A percentile compares a stretch with the other conserved stretches of the same genome.
Conservation (phyloP, 2,797 vertebrate species). For the Sebastes taczanowskii region DNA sequence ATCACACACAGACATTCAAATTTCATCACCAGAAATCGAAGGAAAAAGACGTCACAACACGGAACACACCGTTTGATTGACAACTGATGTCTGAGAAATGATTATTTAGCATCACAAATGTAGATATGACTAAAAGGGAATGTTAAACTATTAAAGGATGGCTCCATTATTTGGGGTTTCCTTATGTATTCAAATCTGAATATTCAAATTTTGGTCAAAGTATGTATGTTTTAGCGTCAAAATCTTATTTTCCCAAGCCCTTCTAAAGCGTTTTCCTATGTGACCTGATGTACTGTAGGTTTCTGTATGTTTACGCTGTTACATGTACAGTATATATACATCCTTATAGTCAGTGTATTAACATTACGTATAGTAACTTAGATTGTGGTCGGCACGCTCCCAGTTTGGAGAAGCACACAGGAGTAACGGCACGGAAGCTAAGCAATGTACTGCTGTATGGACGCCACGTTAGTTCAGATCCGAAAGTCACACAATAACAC, state of each 20-base stretch:
- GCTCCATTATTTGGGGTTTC: no score
- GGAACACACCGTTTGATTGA: not conserved
- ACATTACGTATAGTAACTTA: not conserved
- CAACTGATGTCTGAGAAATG: not conserved
- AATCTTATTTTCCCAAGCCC: no score
- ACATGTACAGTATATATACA: not conserved
- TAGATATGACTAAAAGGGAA: not conserved
- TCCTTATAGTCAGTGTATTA: not conserved
- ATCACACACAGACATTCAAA: not conserved
- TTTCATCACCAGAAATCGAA: rapidly evolving
- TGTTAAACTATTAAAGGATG: no score
- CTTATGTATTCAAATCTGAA: no score
- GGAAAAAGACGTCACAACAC: not conserved
- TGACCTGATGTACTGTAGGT: not conserved
- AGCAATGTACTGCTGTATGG: not conserved
- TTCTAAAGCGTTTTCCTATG: not conserved
- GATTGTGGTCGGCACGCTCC: not conserved
- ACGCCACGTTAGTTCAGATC: not conserved
- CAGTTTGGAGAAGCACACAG: not conserved
- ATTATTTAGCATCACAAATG: not conserved
- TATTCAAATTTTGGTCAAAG: no score
- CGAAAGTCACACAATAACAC: no score
- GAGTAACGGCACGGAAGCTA: not conserved
- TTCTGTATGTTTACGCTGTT: not conserved
- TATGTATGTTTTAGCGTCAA: no score